Conservation (phyloP, 2,797 vertebrate genomes). For the Novumbra hubbsi region DNA sequence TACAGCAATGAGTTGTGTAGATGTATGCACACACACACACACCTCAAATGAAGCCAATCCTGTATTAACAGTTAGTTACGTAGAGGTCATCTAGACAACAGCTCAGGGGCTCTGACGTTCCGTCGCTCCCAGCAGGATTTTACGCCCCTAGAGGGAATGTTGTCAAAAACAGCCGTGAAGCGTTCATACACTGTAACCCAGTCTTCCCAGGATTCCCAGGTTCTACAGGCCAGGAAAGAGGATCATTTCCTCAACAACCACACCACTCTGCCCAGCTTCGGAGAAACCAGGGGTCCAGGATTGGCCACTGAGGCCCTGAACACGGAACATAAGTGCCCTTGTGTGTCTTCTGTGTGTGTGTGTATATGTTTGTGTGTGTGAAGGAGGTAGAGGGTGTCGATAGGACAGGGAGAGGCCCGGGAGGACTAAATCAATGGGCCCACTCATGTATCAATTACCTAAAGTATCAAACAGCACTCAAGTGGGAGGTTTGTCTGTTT, state of each 20-base stretch:
- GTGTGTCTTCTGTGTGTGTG: constrained; percentile 18
- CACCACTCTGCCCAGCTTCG: constrained; percentile 61
- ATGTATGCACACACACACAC: not conserved
- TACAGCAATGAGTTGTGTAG: not conserved
- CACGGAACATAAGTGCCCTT: constrained; percentile 55
- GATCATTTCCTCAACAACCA: constrained; percentile 70
- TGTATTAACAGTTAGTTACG: not conserved
- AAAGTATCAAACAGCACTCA: constrained; percentile 69
- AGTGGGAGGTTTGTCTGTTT: constrained; percentile 67
- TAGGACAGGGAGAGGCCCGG: constrained; percentile 41
- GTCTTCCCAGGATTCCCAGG: constrained; percentile 79
- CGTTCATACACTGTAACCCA: constrained; percentile 79
- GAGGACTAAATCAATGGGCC: constrained; percentile 53
- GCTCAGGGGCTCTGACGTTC: constrained; percentile 39
- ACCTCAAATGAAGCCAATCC: not conserved
- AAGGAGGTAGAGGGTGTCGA: constrained; percentile 14
- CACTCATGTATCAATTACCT: constrained; percentile 70
- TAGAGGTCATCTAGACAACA: constrained; percentile 14
- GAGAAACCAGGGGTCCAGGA: constrained; percentile 55
- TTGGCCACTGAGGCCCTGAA: constrained; percentile 30
- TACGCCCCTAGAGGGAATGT: constrained; percentile 51
- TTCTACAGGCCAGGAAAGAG: constrained; percentile 65
- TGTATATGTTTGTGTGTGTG: not conserved
- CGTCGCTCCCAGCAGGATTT: constrained; percentile 39
- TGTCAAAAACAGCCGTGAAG: constrained; percentile 58